Evolutionary conservation across 37 sponge, comb jelly and placozoan genomes (phyloP), one percentile per base, ranked within the genome.

Genomic region (Aphrocallistes beatrix): DNA sequence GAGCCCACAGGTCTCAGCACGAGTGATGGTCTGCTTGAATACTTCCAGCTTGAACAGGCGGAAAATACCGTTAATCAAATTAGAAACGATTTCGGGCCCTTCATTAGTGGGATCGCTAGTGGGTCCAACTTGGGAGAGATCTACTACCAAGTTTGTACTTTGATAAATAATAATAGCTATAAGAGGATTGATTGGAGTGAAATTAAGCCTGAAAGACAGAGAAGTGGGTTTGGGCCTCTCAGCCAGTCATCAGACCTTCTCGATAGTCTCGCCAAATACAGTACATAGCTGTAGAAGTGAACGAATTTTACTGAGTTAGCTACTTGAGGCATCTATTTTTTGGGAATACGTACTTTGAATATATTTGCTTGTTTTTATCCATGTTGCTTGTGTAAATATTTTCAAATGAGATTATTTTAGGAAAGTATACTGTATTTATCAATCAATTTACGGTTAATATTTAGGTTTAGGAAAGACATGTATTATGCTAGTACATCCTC

Each of bases 101-200:
- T 19, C 75, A 60, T 60, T 6, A 60, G 75, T 60, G 75, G 75
- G 34, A 28, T 60, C 8, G 75, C 75, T 60, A 60, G 75, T 13
- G 75, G 75, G 25, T 19, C 75, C n/a, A 60, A 60, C 34, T 30
- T 60, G 21, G 75, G 75, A 19, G 75, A 60, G 75, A 60, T 60
- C 6, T 60, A 19, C 21, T 60, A 60, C 34, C 75, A 60, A 13
- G 75, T 60, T 19, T 60, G 21, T 13, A 6, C 34, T 21, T 6
- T 60, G 28, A 60, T 60, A 19, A 13, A 19, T 60, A 30, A 3
- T 21, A 60, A 13, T 13, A 60, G 75, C 75, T 60, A 60, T 60
- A 60, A 60, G 75, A 60, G n/a, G 75, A 60, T 60, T 60, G 75
- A 19, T 60, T 60, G 75, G 75, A 25, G 17, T 60, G 75, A 60